Base-by-base conservation (phyloP, 2,888 invertebrate species). In the Drosophila atroscutellata region DNA sequence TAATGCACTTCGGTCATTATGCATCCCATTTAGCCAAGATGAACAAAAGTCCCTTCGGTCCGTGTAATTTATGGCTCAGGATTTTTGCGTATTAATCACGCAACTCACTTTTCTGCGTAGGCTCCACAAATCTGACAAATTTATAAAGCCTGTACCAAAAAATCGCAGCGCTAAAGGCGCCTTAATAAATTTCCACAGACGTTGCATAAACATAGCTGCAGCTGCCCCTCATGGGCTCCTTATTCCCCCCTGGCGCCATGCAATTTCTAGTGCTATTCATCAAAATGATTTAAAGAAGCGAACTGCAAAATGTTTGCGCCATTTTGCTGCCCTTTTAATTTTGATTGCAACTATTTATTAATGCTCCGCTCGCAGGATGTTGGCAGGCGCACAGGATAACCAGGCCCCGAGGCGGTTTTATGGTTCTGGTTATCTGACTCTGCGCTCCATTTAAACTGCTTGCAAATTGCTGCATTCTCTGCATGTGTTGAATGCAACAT, bases 281-380 rank as follows among this genome's bases (percentile, higher is more conserved):
- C 86, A 67, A 70, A 84, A 81, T 72, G 80, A 74, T 84, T 84
- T 83, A 73, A 83, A 75, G 81, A 75, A 75, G 77, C 71, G 54
- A 75, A 79, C 83, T 79, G 82, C 69, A 57, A 80, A 81, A 83
- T 77, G 87, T 65, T 69, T 77, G 62, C 72, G 75, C 77, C 77
- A 54, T 75, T 83, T 78, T 76, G 75, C 69, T 73, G 84, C 68
- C 81, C 87, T 86, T 87, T 84, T 84, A 84, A 85, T 87, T 82
- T 83, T 85, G 83, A 88, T 84, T 87, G 83, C 84, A 73, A 87
- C 84, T 84, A 84, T 84, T 84, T 84, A 84, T 84, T 88, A 84
- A 87, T 82, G 78, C 77, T 71, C 62, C 70, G 60, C 58, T 62
- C 60, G 24, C 78, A 64, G 74, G 74, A 68, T 34, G 78, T 52